Evolutionary conservation across 2,113 vertebrate species (phyloP).

Genomic region (Hypomesus transpacificus): DNA sequence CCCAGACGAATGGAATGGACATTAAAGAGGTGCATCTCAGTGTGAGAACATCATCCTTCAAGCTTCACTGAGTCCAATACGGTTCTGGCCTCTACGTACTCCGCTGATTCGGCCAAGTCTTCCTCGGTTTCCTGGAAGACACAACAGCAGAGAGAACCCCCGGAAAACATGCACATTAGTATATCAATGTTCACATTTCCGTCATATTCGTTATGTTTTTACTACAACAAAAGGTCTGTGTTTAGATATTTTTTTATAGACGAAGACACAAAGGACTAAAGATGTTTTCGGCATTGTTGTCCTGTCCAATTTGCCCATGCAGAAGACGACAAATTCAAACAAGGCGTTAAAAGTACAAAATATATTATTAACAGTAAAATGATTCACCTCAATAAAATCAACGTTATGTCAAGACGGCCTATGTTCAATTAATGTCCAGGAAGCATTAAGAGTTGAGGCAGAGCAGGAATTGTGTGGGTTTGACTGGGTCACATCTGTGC

Average conservation of each 20-base stretch:
- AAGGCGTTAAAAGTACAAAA: too few relatives aligned
- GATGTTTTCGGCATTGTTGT: too few relatives aligned
- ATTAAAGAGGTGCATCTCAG: constrained; percentile 61
- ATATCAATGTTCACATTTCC: background rate
- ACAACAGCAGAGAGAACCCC: constrained; percentile 7
- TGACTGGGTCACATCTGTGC: constrained; percentile 24
- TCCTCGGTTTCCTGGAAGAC: constrained; percentile 85
- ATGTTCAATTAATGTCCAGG: background rate
- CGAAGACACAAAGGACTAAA: too few relatives aligned
- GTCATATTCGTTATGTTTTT: too few relatives aligned
- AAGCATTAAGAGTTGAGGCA: background rate
- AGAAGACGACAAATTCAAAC: background rate
- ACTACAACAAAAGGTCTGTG: too few relatives aligned
- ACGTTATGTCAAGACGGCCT: background rate
- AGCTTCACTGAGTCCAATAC: constrained; percentile 89
- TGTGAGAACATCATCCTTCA: constrained; percentile 77
- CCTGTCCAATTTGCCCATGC: background rate
- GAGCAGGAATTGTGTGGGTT: background rate
- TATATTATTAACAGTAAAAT: too few relatives aligned
- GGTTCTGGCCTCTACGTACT: constrained; percentile 86
- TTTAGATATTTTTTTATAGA: too few relatives aligned
- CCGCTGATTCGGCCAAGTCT: constrained; percentile 85
- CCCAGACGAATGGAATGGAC: constrained; percentile 76
- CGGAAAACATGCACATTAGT: background rate
- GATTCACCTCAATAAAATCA: background rate